Evolutionary conservation across 2,888 invertebrate genomes (phyloP), one percentile per base, ranked within the genome.

Genomic region (Drosophila villosipedis): DNA sequence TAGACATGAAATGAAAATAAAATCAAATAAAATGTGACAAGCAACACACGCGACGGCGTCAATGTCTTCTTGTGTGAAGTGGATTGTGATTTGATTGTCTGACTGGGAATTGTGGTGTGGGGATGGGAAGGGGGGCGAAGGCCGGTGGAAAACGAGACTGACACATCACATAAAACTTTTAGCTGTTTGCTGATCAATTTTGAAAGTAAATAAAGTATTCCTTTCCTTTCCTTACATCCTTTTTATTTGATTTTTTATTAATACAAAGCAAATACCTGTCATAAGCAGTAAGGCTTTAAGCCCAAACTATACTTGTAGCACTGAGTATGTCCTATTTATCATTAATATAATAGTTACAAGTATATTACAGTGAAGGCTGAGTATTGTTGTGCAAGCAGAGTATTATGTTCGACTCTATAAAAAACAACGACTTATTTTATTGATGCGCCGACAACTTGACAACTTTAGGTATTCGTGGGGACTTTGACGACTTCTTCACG

Each of bases 11-110:
- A 80, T 66, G 62, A 60, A 84, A 78, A 78, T 82, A 76, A 82
- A 80, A 83, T 73, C 74, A 80, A 85, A 82, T 75, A 74, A 80
- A 77, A 75, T 68, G 71, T 72, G 84, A 62, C 79, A 81, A 60
- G 65, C 28, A 61, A 53, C 61, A 63, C 74, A 77, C 73, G 71
- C 77, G 72, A 78, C 60, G 73, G 60, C 67, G 66, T 77, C 77
- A 74, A 77, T 74, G 74, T 62, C 77, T 78, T 28, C 47, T 47
- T 47, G 47, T 64, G 59, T 49, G 35, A 76, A 73, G 57, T 73
- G 66, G 61, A 77, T 71, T 77, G 57, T 39, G 41, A 64, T 74
- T 78, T 74, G 74, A 74, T 73, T 61, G 74, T 25, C 37, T 28
- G 30, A 35, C 33, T 16, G 68, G 30, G 33, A 14, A 19, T 9